These are phyloP conservation scores for Euborellia annulipes DNA, from an alignment of 1,140 invertebrate species.

Conservation along the genomic window DNA sequence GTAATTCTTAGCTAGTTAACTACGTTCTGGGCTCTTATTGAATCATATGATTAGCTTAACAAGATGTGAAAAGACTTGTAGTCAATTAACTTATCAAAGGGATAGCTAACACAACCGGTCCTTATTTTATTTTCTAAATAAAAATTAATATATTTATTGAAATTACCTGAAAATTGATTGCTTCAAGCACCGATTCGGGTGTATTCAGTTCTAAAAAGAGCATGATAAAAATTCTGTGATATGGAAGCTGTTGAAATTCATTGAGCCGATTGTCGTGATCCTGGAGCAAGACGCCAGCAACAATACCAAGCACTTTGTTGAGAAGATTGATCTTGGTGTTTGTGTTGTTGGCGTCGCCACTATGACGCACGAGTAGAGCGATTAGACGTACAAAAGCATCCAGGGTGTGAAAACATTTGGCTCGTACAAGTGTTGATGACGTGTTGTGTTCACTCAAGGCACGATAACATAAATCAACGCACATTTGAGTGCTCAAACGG, in stretches of 20 bases:
- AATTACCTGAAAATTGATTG: conserved; percentile 74
- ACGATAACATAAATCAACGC: conserved; percentile 87
- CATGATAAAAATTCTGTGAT: conserved; percentile 94
- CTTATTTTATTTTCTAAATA: too few species aligned
- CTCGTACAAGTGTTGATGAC: conserved; percentile 46
- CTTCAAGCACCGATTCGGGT: conserved; percentile 80
- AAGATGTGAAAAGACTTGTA: too few species aligned
- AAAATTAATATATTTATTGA: too few species aligned
- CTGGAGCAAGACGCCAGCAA: conserved; percentile 83
- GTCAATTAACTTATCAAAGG: too few species aligned
- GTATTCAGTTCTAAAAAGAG: conserved; percentile 92
- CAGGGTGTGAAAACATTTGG: conserved; percentile 89
- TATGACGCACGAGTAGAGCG: conserved; percentile 90
- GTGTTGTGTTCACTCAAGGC: conserved; percentile 38
- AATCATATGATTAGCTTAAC: too few species aligned
- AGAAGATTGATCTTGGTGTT: conserved; percentile 91
- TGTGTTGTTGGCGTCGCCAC: conserved; percentile 71
- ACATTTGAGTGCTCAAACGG: conserved; percentile 89
- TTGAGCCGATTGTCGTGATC: conserved; percentile 75
- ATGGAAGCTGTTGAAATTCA: conserved; percentile 93
- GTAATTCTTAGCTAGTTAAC: too few species aligned
- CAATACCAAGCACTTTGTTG: conserved; percentile 91
- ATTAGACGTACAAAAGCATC: conserved; percentile 93
- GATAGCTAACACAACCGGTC: too few species aligned
- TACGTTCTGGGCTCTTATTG: too few species aligned